Evolutionary conservation across 2,113 vertebrate species (phyloP).

Genomic region (Vimba vimba): DNA sequence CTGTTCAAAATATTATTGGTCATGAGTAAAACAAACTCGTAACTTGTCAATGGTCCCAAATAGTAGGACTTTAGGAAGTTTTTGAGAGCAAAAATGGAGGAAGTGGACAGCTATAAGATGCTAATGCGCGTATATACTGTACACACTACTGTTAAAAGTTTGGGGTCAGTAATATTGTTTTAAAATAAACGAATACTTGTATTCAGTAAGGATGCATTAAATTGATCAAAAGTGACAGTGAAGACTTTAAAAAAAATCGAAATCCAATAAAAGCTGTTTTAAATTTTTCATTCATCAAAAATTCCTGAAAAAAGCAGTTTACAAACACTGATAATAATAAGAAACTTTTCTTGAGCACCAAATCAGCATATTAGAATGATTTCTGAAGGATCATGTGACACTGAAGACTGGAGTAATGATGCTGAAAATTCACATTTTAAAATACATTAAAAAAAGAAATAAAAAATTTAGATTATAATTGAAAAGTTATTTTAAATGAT

Average conservation of each 20-base stretch:
- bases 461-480: too few species aligned
- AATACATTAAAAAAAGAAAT: background rate
- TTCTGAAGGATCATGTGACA: background rate
- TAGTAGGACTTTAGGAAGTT: background rate
- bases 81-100: background rate
- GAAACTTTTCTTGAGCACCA: too few species aligned
- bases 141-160: background rate
- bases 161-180: background rate
- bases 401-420: background rate
- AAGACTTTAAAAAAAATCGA: background rate
- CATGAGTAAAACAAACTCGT: background rate
- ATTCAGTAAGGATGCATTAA: background rate
- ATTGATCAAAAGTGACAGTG: background rate
- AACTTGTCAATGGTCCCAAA: background rate
- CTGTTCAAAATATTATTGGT: too few species aligned
- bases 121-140: background rate
- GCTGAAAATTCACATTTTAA: background rate
- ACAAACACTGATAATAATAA: too few species aligned
- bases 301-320: background rate
- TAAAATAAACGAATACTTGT: background rate
- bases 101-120: background rate
- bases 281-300: background rate
- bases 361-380: background rate
- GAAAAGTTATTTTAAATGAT: background rate
- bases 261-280: background rate